Base-by-base conservation (phyloP, 2,797 vertebrate genomes). In the Paguma larvata region DNA sequence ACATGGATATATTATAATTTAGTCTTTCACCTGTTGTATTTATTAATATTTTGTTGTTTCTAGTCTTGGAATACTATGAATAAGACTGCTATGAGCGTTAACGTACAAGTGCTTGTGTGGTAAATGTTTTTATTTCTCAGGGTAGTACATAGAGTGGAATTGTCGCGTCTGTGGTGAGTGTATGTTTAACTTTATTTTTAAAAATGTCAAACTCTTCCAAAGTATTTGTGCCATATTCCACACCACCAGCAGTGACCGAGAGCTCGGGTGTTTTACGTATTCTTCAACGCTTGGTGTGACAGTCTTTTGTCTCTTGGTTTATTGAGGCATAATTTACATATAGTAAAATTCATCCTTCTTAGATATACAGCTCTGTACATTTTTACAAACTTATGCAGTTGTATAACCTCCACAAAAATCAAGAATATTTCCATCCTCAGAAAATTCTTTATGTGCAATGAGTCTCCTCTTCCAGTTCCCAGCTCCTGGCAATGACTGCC, bases 121-220 rank as follows among this genome's bases (percentile, higher is more conserved):
- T 8, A 25, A 13, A 63, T 38, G 46, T 48, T 85, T 80, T 75
- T 85, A 51, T 75, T 91, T 97, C 51, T 92, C 68, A 48, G n/a
- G 10, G 14, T 73, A 86, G 67, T 53, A 62, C 16, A 38, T n/a
- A 3, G 65, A 75, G 48, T 63, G 21, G 21, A 83, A 87, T 79
- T 85, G 48, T 77, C 91, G 48, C 44, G 16, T 62, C 70, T 51
- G 6, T 38, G n/a, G 5, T 90, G 78, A 77, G 5, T 56, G 32
- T 15, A 53, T 85, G 41, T 62, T 75, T 96, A 83, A 95, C 27
- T 77, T 85, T 91, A n/a, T 78, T 91, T 95, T 89, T 56, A 68
- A 85, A 92, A 85, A 90, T 82, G 38, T 83, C 38, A 67, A 62
- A 68, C 83, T 89, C 11, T 95, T 67, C 83, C 63, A 91, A 48